Percentiles rank a stretch among this genome's conserved stretches.
Conservation (phyloP, 2,113 vertebrate genomes). For the Triplophysa dalaica region DNA sequence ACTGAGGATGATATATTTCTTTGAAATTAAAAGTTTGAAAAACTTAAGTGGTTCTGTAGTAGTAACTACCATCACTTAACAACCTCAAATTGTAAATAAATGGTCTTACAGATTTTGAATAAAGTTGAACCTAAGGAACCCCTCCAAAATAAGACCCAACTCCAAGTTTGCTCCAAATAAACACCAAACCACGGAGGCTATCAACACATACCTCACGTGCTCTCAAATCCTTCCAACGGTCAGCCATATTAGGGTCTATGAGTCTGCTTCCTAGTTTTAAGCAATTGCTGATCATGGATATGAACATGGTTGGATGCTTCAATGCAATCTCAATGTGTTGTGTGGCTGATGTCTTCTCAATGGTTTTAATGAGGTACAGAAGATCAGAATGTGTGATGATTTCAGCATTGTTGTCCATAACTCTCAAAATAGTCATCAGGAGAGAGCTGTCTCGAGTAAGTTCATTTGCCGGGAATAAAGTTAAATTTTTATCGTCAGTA, state of each 20-base stretch:
- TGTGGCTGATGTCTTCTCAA: slow-evolving; percentile 42
- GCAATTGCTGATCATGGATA: slow-evolving; percentile 50
- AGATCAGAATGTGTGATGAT: slow-evolving; percentile 54
- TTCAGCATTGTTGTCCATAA: slow-evolving; percentile 38
- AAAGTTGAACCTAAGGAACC: no score
- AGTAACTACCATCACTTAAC: no score
- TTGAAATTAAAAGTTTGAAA: no score
- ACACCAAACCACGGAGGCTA: not conserved
- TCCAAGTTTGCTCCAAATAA: no score
- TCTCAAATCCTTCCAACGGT: slow-evolving; percentile 50
- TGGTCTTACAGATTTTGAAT: no score
- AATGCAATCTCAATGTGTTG: slow-evolving; percentile 29
- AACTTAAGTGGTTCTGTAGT: no score
- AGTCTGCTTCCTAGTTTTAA: slow-evolving; percentile 57
- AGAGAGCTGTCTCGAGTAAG: slow-evolving; percentile 57
- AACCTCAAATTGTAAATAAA: no score
- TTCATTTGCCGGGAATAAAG: slow-evolving; percentile 44
- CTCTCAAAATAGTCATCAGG: slow-evolving; percentile 55
- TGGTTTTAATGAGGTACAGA: slow-evolving; percentile 51
- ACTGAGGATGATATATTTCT: no score
- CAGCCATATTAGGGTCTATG: slow-evolving; percentile 45
- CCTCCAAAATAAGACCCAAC: no score
- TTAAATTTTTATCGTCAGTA: slow-evolving; percentile 55
- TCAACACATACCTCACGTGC: slow-evolving; percentile 35
- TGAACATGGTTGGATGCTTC: slow-evolving; percentile 24